A percentile compares a stretch with the other conserved stretches of the same genome.
These are phyloP conservation scores for Xanthostigma xanthostigma DNA, from an alignment of 2,888 invertebrate genomes.

Conservation along the genomic window DNA sequence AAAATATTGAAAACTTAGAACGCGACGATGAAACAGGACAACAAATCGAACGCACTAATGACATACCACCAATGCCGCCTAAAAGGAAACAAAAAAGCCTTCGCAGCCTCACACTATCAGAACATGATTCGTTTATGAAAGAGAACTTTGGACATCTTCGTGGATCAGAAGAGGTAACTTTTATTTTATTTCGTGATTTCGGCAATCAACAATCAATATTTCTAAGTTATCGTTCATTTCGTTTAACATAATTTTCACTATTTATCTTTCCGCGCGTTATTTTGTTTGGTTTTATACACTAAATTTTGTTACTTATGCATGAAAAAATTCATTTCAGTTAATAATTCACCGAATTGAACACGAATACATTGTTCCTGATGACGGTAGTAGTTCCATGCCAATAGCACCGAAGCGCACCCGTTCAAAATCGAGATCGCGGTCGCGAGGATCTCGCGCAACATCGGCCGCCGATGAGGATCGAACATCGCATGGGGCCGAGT, in stretches of 20 bases:
- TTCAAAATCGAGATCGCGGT: conserved; percentile 36
- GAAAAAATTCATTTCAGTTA: conserved; percentile 31
- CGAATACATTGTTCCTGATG: conserved; percentile 43
- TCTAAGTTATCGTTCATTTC: not conserved
- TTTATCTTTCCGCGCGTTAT: not conserved
- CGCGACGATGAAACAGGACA: not conserved
- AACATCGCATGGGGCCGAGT: conserved; percentile 56
- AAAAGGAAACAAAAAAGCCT: conserved; percentile 24
- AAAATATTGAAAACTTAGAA: conserved; percentile 14
- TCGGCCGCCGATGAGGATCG: conserved; percentile 49
- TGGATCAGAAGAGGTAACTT: too few species aligned
- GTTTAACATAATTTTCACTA: not conserved
- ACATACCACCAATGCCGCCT: conserved; percentile 19
- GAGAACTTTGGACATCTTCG: conserved; percentile 2
- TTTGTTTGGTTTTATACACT: not conserved
- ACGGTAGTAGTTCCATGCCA: conserved; percentile 29
- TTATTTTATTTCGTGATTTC: too few species aligned
- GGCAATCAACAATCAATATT: too few species aligned
- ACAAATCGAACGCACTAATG: conserved; percentile 2
- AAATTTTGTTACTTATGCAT: conserved; percentile 1
- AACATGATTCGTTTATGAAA: conserved; percentile 23
- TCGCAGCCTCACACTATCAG: conserved; percentile 25
- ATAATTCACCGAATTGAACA: conserved; percentile 50
- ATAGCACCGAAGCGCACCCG: conserved; percentile 40
- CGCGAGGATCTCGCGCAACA: conserved; percentile 34